Conservation (phyloP, 2,113 vertebrate genomes). For the Craseonycteris thonglongyai region DNA sequence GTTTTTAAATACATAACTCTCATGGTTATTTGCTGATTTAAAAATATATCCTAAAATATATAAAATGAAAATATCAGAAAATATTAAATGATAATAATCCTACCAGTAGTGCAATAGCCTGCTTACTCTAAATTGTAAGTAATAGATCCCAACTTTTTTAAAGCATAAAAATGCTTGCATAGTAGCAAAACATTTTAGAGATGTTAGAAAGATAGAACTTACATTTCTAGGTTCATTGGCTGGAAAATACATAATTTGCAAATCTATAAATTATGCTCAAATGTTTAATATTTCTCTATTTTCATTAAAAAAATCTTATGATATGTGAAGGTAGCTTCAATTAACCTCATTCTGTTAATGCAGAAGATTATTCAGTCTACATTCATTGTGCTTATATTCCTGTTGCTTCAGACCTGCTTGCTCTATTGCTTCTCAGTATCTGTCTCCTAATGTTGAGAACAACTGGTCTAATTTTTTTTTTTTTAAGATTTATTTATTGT, state of each 20-base stretch:
- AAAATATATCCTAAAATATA: neutral
- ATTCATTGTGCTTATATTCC: neutral
- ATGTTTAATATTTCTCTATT: slow-evolving; percentile 19
- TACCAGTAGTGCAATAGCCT: neutral
- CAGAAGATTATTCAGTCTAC: neutral
- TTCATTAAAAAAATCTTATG: neutral
- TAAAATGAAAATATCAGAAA: neutral
- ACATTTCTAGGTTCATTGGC: neutral
- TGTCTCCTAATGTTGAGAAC: neutral
- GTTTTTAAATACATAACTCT: neutral
- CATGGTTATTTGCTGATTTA: neutral
- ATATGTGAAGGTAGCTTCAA: neutral
- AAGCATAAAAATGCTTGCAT: neutral
- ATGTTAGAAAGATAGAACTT: neutral
- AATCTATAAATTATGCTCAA: neutral
- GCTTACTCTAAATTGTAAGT: neutral
- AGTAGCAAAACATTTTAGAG: neutral
- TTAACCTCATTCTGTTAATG: neutral
- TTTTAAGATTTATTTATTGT: too few species aligned
- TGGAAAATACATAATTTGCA: neutral
- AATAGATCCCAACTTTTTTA: neutral
- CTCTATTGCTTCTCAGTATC: neutral
- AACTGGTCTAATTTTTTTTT: neutral
- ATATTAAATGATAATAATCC: neutral
- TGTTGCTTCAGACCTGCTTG: neutral